Evolutionary conservation across 1,140 invertebrate species (phyloP).

Genomic region (Radopholus similis): DNA sequence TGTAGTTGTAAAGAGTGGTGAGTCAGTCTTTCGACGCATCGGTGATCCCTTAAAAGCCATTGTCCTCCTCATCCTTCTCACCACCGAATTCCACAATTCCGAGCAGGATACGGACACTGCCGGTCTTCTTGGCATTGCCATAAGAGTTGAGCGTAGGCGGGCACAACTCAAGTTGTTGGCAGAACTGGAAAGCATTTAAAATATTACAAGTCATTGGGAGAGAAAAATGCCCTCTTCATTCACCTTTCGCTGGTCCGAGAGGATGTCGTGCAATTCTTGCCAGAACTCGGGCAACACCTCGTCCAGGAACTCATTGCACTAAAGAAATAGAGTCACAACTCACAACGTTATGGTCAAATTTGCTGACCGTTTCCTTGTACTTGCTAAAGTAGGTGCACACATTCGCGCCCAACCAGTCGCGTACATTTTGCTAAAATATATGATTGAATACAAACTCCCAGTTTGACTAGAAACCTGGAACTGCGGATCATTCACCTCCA

Average conservation of each 20-base stretch:
- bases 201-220: not conserved
- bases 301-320: slow-evolving; percentile 54
- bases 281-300: slow-evolving; percentile 54
- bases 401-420: slow-evolving; percentile 1
- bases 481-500: slow-evolving; percentile 42
- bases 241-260: slow-evolving; percentile 36
- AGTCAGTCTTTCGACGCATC: too few species aligned
- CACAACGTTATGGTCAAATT: not conserved
- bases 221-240: not conserved
- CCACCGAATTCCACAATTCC: too few species aligned
- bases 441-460: slow-evolving; percentile 23
- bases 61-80: too few species aligned
- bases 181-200: slow-evolving; percentile 41
- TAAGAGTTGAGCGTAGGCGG: too few species aligned
- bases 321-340: slow-evolving; percentile 2
- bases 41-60: too few species aligned
- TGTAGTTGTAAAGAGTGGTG: too few species aligned
- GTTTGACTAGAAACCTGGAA: slow-evolving; percentile 23
- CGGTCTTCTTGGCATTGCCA: too few species aligned
- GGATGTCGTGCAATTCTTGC: slow-evolving; percentile 46
- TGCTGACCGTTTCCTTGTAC: not conserved
- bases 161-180: slow-evolving; percentile 50
- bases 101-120: too few species aligned
- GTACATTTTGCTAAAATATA: slow-evolving; percentile 1
- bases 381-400: not conserved